Base-by-base conservation (phyloP, 2,888 invertebrate species). In the Deroplatys truncata region DNA sequence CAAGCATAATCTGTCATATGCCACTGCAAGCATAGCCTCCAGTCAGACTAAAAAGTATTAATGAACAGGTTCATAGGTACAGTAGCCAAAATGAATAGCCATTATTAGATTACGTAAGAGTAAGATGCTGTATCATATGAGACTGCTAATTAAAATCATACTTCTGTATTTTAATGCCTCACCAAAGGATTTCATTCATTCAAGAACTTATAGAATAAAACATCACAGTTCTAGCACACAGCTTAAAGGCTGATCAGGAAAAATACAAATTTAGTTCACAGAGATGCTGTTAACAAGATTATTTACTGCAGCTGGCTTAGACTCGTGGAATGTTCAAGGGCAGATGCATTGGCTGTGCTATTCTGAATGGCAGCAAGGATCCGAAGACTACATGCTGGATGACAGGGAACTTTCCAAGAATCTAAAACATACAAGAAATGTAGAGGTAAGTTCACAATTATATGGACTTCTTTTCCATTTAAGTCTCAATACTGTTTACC, bases 371-470 rank as follows among this genome's bases (percentile, higher is more conserved):
- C 91, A 99, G 95, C 31, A 99, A 93, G 0, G 97, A 97, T 25
- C 99, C 99, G 94, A 99, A 99, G 87, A 98, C 94, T 84, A 98
- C 96, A 93, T 99, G 99, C 93, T 99, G 99, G 85, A 99, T 96
- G 0, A 99, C 98, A 7, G 99, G 99, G 93, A 98, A 99, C 94
- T 99, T 99, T 0, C 96, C 95, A 89, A 99, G 94, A 25, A 98
- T 96, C 97, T 97, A 92, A 91, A 94, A 93, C 84, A 91, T 92
- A 92, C 91, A 84, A 84, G 16, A 16, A 28, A 28, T 20, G 9
- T 10, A 84, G 5, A 2, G 2, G 56, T 20, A 72, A 72, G 25
- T 7, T 72, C 56, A 72, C 2, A 72, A 72, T 72, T 20, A 72
- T 20, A 25, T 20, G 7, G 4, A 7, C 1, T 4, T 20, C 0